Evolutionary conservation across 1,140 invertebrate genomes (phyloP), one percentile per base, ranked within the genome.

Genomic region (Bombus polaris): DNA sequence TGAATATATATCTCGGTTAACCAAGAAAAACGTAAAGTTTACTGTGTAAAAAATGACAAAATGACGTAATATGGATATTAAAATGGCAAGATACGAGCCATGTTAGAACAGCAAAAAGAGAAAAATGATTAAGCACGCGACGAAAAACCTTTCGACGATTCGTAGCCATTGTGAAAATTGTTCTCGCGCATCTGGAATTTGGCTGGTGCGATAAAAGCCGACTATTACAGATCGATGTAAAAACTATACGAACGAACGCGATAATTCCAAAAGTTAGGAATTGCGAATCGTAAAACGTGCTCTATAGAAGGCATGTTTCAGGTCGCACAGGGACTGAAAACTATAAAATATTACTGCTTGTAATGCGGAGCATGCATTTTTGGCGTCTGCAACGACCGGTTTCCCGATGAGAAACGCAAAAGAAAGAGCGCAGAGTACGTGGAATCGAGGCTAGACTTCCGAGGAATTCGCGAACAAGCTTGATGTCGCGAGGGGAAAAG

Each of bases 301-400:
- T 93, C 93, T 92, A 92, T 93, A 89, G 89, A 42, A 15, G 25
- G 15, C 83, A 87, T 88, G 90, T 89, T 90, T 88, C 83, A 86
- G 85, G 72, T 42, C 76, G 59, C 70, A 71, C 39, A 42, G 79
- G 66, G 44, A 81, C 74, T 73, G 85, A 83, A 93, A 93, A 93
- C 90, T 91, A 89, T 83, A 91, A 94, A 94, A 94, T 93, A 94
- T 93, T 89, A 89, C 91, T 92, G 86, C 88, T 93, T 92, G 90
- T 92, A 92, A 93, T 94, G 92, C 91, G 86, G 75, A 84, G 90
- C 90, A 91, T 93, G 90, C 92, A 89, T 92, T 89, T 92, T 92
- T 70, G 82, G 78, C 72, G 80, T 81, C 75, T 81, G 75, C 44
- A 57, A 28, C 47, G 72, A 37, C 74, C 65, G 42, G 2, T 42